Base-by-base conservation (phyloP, 1,140 invertebrate species). In the Acyrthosiphon pisum region DNA sequence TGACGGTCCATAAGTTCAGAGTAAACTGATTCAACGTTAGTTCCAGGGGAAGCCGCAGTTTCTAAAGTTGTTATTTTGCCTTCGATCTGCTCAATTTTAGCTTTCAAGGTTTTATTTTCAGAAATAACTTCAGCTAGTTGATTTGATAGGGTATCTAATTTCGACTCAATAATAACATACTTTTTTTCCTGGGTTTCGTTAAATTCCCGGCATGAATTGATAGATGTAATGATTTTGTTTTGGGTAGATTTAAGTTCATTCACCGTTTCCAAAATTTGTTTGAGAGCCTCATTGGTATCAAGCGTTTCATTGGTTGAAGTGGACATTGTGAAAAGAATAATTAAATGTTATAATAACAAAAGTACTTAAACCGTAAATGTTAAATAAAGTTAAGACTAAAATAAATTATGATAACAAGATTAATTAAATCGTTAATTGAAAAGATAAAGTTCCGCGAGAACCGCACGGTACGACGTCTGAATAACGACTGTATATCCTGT, bases 211-310 rank as follows among this genome's bases (percentile, higher is more conserved):
- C 53, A 56, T 26, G 53, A 56, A 56, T 56, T 56, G 1, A 56
- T 56, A 6, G 76, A 37, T 41, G 48, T 14, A 14, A 83, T n/a
- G n/a, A n/a, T n/a, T n/a, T n/a, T n/a, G n/a, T n/a, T n/a, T n/a
- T n/a, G n/a, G n/a, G n/a, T n/a, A 41, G 37, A 41, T 83, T 83
- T 83, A 37, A 83, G 76, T 41, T 83, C 76, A 83, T 83, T 83
- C 14, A 41, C 35, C 18, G 76, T 37, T 6, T 41, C 76, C 76
- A 83, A 41, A 83, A 83, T 83, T 83, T 37, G 37, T 18, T 35
- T 41, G 6, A 83, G 35, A 37, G n/a, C 22, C n/a, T 37, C 76
- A 83, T 41, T 22, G 35, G 35, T 35, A 23, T 35, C 18, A 83
- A n/a, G n/a, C n/a, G n/a, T n/a, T n/a, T n/a, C n/a, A n/a, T n/a